phyloP scores from a whole-genome alignment of 2,888 invertebrate species.

The Odiellus spinosus region DNA sequence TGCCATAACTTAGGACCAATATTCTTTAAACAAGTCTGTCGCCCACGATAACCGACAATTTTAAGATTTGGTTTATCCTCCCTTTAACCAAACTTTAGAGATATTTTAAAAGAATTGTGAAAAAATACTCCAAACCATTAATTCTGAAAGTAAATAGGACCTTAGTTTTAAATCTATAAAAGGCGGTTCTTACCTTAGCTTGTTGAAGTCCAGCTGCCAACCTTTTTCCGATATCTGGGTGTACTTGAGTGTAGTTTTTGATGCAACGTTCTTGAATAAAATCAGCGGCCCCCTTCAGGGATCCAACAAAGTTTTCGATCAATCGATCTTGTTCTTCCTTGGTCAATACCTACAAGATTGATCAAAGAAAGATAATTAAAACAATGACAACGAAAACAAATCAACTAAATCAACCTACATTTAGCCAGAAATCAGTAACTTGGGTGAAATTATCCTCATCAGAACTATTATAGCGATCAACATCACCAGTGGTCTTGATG shows the following conservation, averaged over 20 bases:
- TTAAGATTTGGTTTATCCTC: no score
- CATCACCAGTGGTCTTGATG: constrained; percentile 52
- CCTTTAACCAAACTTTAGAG: no score
- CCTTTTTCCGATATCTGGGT: constrained; percentile 57
- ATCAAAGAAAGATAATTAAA: no score
- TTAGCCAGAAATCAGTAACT: constrained; percentile 58
- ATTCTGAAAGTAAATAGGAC: no score
- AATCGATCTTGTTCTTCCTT: constrained; percentile 53
- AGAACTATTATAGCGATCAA: constrained; percentile 54
- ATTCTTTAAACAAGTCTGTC: no score
- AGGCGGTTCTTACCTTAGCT: constrained; percentile 6
- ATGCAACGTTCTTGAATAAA: constrained; percentile 74
- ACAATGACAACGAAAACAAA: neutral
- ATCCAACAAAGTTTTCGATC: constrained; percentile 60
- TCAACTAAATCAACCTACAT: constrained; percentile 36
- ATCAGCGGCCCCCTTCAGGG: constrained; percentile 56
- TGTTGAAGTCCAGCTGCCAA: constrained; percentile 13
- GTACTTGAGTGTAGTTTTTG: constrained; percentile 62
- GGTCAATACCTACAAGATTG: constrained; percentile 43
- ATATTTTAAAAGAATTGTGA: no score
- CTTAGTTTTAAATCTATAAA: no score
- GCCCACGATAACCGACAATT: no score
- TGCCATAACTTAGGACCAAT: no score
- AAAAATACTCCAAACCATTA: no score
- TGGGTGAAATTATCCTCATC: constrained; percentile 86